Evolutionary conservation across 2,888 invertebrate genomes (phyloP).

Genomic region (Oligia fasciuncula): DNA sequence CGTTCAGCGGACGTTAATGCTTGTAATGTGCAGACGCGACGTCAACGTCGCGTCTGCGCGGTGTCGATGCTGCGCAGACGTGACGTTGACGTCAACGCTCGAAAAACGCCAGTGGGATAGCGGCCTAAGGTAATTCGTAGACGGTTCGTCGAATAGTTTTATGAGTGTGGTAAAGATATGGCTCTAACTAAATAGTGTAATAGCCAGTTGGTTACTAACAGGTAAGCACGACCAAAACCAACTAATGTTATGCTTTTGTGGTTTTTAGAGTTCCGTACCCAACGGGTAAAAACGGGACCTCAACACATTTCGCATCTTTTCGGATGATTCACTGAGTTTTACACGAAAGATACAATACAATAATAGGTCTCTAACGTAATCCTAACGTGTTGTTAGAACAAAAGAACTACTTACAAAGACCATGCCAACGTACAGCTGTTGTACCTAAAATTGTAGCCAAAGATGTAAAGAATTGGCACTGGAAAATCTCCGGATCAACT

Average conservation of each 20-base stretch:
- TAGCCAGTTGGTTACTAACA: too few species aligned
- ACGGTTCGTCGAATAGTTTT: background rate
- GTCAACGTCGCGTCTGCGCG: too few species aligned
- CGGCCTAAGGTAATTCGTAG: too few species aligned
- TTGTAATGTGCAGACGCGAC: too few species aligned
- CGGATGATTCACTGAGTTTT: slow-evolving; percentile 15
- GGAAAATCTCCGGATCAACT: background rate
- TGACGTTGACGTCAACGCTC: too few species aligned
- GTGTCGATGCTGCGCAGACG: too few species aligned
- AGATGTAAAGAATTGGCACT: slow-evolving; percentile 32
- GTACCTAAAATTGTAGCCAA: slow-evolving; percentile 33
- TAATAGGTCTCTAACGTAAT: slow-evolving; percentile 13
- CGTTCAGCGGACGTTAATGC: too few species aligned
- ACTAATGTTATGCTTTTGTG: too few species aligned
- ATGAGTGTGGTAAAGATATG: background rate
- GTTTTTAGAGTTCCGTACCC: too few species aligned
- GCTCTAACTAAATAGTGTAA: too few species aligned
- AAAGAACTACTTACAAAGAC: slow-evolving; percentile 53
- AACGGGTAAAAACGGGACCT: background rate
- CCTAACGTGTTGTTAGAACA: slow-evolving; percentile 25
- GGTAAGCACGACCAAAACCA: too few species aligned
- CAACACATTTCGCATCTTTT: background rate
- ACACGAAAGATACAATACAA: slow-evolving; percentile 6
- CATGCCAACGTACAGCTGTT: slow-evolving; percentile 33
- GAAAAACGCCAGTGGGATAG: too few species aligned